Percentiles rank a stretch among this genome's conserved stretches.
phyloP scores from a whole-genome alignment of 2,888 invertebrate species.

The Cosmorhoe ocellata region DNA sequence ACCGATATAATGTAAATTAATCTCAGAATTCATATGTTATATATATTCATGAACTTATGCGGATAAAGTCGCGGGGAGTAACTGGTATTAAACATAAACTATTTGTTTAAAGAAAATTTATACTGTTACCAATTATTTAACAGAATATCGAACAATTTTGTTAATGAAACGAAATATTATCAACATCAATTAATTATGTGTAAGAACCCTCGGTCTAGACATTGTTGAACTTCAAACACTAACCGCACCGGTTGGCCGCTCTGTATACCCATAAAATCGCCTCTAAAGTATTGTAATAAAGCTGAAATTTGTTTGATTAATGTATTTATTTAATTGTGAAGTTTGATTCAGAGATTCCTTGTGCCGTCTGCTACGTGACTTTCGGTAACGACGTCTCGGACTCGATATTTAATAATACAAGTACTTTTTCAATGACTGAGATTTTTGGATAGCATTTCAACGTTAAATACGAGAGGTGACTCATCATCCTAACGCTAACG shows the following conservation, averaged over 20 bases:
- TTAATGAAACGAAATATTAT: background rate
- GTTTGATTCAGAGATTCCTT: conserved; percentile 43
- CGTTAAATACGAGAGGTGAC: too few relatives aligned
- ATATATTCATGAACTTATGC: too few relatives aligned
- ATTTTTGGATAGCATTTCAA: too few relatives aligned
- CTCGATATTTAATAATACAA: conserved; percentile 27
- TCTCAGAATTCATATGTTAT: too few relatives aligned
- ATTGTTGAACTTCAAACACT: conserved; percentile 33
- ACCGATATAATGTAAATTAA: too few relatives aligned
- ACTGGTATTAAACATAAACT: too few relatives aligned
- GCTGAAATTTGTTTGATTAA: conserved; percentile 24
- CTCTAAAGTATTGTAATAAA: conserved; percentile 19
- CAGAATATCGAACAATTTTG: too few relatives aligned
- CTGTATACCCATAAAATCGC: background rate
- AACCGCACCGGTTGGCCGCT: conserved; percentile 5
- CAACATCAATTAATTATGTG: conserved; percentile 20
- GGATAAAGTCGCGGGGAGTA: too few relatives aligned
- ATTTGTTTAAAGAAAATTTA: too few relatives aligned
- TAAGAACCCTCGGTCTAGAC: conserved; percentile 47
- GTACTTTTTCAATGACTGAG: too few relatives aligned
- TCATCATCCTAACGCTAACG: too few relatives aligned
- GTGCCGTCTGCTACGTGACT: conserved; percentile 52
- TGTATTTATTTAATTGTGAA: conserved; percentile 21
- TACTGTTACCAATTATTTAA: too few relatives aligned
- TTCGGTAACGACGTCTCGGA: conserved; percentile 48